Conservation (phyloP, 2,797 vertebrate genomes). For the Lacerta agilis region DNA sequence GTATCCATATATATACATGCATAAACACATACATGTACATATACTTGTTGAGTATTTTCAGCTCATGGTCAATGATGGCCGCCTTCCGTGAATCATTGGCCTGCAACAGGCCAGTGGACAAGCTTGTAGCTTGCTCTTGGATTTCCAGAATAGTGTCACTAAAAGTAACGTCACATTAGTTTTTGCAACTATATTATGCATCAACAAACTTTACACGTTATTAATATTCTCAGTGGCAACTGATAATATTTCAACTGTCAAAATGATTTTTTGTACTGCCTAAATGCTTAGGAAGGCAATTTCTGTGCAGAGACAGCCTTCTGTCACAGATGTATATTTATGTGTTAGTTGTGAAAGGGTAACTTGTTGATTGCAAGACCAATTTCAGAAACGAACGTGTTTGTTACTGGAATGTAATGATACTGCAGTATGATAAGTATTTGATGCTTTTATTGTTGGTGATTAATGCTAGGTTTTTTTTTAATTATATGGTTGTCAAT, state of each 20-base stretch:
- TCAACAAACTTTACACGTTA: background rate
- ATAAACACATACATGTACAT: too few species aligned
- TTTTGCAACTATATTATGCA: too few species aligned
- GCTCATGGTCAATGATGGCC: too few species aligned
- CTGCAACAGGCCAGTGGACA: too few species aligned
- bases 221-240: background rate
- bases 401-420: background rate
- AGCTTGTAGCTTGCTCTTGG: background rate
- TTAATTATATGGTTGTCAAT: background rate
- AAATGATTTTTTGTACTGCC: too few species aligned
- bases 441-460: background rate
- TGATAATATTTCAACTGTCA: background rate
- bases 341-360: background rate
- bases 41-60: too few species aligned
- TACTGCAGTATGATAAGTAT: background rate
- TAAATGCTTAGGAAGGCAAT: background rate
- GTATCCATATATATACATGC: too few species aligned
- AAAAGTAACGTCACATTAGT: background rate
- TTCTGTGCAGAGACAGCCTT: background rate
- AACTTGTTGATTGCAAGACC: background rate
- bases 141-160: background rate
- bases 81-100: too few species aligned
- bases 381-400: background rate
- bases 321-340: background rate
- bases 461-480: background rate